Conservation (phyloP, 2,113 vertebrate genomes). For the Semnornis frantzii region DNA sequence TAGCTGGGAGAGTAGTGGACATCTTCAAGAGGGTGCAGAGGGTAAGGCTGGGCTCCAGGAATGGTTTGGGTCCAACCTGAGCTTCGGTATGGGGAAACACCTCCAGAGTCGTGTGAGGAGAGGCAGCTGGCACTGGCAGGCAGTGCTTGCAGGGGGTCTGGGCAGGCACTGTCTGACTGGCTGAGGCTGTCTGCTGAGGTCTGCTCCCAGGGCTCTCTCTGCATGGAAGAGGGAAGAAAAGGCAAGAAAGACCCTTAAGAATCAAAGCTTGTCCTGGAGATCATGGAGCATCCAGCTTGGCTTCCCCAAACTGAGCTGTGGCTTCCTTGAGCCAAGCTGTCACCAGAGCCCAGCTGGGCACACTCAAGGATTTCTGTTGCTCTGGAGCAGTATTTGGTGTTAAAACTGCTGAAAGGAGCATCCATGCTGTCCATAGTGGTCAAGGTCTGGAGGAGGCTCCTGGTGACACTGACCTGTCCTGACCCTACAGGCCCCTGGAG, state of each 20-base stretch:
- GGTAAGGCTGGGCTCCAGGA: slow-evolving; percentile 79
- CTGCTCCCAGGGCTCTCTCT: slow-evolving; percentile 93
- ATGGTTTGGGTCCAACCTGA: slow-evolving; percentile 75
- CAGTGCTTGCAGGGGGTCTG: slow-evolving; percentile 77
- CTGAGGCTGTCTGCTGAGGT: slow-evolving; percentile 72
- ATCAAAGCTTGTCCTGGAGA: background rate
- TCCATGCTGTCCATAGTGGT: background rate
- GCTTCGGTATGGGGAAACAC: slow-evolving; percentile 76
- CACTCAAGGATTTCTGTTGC: background rate
- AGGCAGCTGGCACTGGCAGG: slow-evolving; percentile 71
- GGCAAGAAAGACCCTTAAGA: background rate
- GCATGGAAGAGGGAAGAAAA: slow-evolving; percentile 12
- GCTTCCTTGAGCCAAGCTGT: background rate
- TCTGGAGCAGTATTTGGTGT: background rate
- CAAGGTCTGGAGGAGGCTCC: background rate
- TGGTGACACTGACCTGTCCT: background rate
- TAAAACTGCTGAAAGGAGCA: background rate
- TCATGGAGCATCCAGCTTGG: background rate
- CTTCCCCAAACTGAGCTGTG: background rate
- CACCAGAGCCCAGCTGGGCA: background rate
- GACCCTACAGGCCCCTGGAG: background rate
- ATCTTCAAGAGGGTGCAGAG: slow-evolving; percentile 87
- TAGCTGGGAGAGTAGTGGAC: slow-evolving; percentile 81
- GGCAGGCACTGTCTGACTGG: slow-evolving; percentile 75
- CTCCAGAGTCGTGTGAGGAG: slow-evolving; percentile 75